A percentile compares a stretch with the other conserved stretches of the same genome.
These are phyloP conservation scores for Stichopus horrens DNA, from an alignment of 53 echinoderm and acorn worm genomes.

Conservation along the genomic window DNA sequence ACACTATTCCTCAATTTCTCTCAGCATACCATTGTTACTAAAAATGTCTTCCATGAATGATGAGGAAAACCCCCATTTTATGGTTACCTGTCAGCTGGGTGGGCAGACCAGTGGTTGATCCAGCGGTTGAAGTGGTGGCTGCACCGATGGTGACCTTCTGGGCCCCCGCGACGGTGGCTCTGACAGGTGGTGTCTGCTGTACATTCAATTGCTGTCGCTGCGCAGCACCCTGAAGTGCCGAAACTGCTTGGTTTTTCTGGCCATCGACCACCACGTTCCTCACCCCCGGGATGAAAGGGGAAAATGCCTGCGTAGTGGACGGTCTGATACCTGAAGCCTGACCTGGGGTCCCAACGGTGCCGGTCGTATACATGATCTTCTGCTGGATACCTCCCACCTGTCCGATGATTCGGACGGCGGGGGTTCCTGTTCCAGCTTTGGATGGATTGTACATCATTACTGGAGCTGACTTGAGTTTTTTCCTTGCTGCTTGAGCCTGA, in stretches of 20 bases:
- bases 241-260: slow-evolving; percentile 9
- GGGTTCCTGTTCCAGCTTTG: slow-evolving; percentile 3
- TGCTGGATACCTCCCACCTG: background rate
- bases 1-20: too few relatives aligned
- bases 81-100: slow-evolving; percentile 41
- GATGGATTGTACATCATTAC: slow-evolving; percentile 45
- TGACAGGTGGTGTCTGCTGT: slow-evolving; percentile 10
- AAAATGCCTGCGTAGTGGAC: background rate
- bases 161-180: background rate
- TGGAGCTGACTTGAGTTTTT: slow-evolving; percentile 50
- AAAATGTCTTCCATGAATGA: too few relatives aligned
- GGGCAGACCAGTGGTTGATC: background rate
- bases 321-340: slow-evolving; percentile 12
- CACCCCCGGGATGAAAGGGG: slow-evolving; percentile 23
- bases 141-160: slow-evolving; percentile 42
- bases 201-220: background rate
- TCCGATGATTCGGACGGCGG: slow-evolving; percentile 25
- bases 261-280: slow-evolving; percentile 18
- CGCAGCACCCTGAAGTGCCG: background rate
- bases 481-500: slow-evolving; percentile 36
- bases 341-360: background rate
- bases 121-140: background rate
- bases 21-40: too few relatives aligned
- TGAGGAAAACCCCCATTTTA: background rate
- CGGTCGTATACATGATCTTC: slow-evolving; percentile 36